Base-by-base conservation (phyloP, 2,797 vertebrate genomes). In the Hafferia zeledoni region DNA sequence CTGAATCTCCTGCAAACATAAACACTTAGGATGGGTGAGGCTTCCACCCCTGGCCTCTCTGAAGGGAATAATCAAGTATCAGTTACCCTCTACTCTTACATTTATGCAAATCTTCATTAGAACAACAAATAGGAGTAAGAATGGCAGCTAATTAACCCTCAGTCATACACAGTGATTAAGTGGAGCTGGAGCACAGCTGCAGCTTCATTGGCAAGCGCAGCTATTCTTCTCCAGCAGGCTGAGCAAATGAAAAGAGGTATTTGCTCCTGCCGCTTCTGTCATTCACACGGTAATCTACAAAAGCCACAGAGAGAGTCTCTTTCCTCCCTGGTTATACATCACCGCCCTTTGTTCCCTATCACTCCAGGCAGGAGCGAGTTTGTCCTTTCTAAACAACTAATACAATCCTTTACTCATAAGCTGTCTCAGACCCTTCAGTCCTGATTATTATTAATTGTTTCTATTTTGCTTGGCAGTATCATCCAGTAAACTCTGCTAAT, bases 141-240 rank as follows among this genome's bases (percentile, higher is more conserved):
- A 97, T 94, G 93, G 92, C 94, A 96, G 95, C 96, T 97, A 95
- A 97, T 97, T 97, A 97, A 96, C 96, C 94, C 95, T 94, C 97
- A 94, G 94, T 90, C 90, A 61, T 92, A 92, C 87, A 71, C 77
- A 77, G 81, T 92, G 84, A 95, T 96, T 96, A 94, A 93, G 63
- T 39, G 6, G 55, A 74, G 67, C 92, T 79, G 92, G 86, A 94
- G 83, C 93, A 92, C 94, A 95, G 97, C 96, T 97, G 96, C 95
- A 94, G 92, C 74, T 81, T 94, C 90, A 9, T 24, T 95, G 95
- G 87, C 80, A 85, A 90, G 92, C 81, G 3, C 67, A 81, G 89
- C 96, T 95, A 77, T 97, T 97, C 95, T 95, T 94, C 94, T 87
- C 89, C 83, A 88, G 83, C 68, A 94, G 91, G 67, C 94, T 75